These are phyloP conservation scores for Drosophila niveifrons DNA, from an alignment of 2,888 invertebrate species.

Conservation along the genomic window DNA sequence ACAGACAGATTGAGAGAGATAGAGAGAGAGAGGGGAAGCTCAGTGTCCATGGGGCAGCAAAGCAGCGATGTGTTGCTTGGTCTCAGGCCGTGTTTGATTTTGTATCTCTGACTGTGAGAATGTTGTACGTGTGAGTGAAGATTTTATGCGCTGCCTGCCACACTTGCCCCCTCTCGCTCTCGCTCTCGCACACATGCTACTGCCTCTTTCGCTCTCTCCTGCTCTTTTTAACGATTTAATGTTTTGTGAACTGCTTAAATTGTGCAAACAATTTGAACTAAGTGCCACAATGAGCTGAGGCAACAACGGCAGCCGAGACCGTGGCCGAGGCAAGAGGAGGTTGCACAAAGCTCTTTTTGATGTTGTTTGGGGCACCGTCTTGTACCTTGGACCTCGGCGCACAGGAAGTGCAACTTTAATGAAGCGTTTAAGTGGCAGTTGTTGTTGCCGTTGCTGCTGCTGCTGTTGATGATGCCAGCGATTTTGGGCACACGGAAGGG, in stretches of 20 bases:
- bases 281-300: slow-evolving; percentile 62
- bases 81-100: slow-evolving; percentile 51
- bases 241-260: slow-evolving; percentile 81
- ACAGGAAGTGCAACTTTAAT: slow-evolving; percentile 81
- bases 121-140: slow-evolving; percentile 55
- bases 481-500: slow-evolving; percentile 39
- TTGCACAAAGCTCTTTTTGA: slow-evolving; percentile 70
- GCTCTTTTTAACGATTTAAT: slow-evolving; percentile 77
- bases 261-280: slow-evolving; percentile 81
- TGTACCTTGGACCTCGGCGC: slow-evolving; percentile 31
- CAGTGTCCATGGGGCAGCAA: slow-evolving; percentile 24
- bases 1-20: background rate
- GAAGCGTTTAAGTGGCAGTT: slow-evolving; percentile 78
- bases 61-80: slow-evolving; percentile 32
- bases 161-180: slow-evolving; percentile 7
- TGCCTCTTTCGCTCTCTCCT: slow-evolving; percentile 1
- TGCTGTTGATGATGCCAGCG: slow-evolving; percentile 38
- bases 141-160: slow-evolving; percentile 45
- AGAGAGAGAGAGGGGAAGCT: slow-evolving; percentile 1
- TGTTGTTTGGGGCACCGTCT: slow-evolving; percentile 56
- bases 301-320: slow-evolving; percentile 1
- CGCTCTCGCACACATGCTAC: slow-evolving; percentile 3
- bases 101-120: slow-evolving; percentile 65
- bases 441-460: slow-evolving; percentile 37
- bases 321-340: slow-evolving; percentile 19